Evolutionary conservation across 2,113 vertebrate genomes (phyloP).

Genomic region (Grallaria varia): DNA sequence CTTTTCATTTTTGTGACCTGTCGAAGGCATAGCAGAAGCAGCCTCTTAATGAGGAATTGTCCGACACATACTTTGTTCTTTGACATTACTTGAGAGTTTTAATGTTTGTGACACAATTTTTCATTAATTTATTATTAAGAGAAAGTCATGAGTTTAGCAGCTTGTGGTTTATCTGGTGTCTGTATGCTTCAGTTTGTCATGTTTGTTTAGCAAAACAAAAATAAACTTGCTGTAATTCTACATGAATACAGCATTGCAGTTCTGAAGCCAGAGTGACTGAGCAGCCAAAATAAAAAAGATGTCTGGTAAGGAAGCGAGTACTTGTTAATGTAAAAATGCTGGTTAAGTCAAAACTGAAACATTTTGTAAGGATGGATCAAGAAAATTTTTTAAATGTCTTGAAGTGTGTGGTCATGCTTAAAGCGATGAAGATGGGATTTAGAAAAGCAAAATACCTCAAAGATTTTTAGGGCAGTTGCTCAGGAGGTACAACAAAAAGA

Average conservation of each 20-base stretch:
- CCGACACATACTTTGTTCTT: neutral
- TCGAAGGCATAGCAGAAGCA: neutral
- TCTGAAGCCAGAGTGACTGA: neutral
- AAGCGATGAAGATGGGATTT: neutral
- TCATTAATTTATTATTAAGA: neutral
- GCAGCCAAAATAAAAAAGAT: neutral
- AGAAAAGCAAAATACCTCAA: neutral
- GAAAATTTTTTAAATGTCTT: neutral
- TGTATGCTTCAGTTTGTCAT: neutral
- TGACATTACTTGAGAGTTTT: neutral
- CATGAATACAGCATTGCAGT: neutral
- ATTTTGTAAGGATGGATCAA: neutral
- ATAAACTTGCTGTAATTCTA: neutral
- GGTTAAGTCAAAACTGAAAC: neutral
- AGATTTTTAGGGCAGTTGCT: neutral
- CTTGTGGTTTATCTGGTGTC: neutral
- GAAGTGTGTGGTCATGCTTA: neutral
- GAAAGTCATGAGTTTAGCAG: neutral
- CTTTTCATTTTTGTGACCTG: neutral
- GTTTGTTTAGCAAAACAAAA: neutral
- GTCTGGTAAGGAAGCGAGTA: neutral
- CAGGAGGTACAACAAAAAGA: neutral
- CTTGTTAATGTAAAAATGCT: neutral
- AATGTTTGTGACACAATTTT: neutral
- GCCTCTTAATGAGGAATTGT: neutral